Evolutionary conservation across 2,888 invertebrate species (phyloP).

Genomic region (Andrena minutula): DNA sequence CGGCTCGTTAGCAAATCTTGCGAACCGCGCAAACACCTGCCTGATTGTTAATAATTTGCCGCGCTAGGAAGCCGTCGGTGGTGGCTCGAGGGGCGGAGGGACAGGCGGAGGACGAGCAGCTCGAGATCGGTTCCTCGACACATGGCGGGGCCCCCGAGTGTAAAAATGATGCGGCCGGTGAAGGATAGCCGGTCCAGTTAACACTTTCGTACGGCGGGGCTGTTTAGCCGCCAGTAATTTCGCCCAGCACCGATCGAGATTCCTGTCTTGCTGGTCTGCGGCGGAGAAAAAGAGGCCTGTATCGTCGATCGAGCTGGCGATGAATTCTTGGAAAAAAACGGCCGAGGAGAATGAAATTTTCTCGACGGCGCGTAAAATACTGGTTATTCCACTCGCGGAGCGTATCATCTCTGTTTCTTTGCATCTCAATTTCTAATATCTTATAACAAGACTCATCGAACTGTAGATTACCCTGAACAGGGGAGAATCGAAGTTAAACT

Average conservation of each 20-base stretch:
- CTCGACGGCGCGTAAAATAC: background rate
- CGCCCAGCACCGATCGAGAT: conserved; percentile 41
- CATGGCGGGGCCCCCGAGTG: conserved; percentile 12
- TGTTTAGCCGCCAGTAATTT: conserved; percentile 58
- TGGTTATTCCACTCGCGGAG: background rate
- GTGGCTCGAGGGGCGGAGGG: conserved; percentile 6
- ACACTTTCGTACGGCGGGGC: conserved; percentile 50
- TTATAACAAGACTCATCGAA: background rate
- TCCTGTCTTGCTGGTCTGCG: conserved; percentile 15
- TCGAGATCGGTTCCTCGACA: conserved; percentile 11
- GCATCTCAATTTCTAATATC: background rate
- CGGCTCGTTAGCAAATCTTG: conserved; percentile 81
- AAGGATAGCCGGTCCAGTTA: conserved; percentile 50
- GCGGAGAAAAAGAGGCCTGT: background rate
- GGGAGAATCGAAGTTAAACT: background rate
- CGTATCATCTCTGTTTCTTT: background rate
- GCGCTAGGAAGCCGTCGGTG: conserved; percentile 68
- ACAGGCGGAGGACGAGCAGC: background rate
- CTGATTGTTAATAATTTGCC: conserved; percentile 82
- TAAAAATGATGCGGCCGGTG: conserved; percentile 40
- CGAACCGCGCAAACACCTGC: conserved; percentile 79
- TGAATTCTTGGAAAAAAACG: background rate
- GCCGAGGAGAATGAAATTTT: background rate
- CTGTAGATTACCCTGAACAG: background rate
- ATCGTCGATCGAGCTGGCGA: background rate